Conservation (phyloP, 2,888 invertebrate species). For the Elysia crispata region DNA sequence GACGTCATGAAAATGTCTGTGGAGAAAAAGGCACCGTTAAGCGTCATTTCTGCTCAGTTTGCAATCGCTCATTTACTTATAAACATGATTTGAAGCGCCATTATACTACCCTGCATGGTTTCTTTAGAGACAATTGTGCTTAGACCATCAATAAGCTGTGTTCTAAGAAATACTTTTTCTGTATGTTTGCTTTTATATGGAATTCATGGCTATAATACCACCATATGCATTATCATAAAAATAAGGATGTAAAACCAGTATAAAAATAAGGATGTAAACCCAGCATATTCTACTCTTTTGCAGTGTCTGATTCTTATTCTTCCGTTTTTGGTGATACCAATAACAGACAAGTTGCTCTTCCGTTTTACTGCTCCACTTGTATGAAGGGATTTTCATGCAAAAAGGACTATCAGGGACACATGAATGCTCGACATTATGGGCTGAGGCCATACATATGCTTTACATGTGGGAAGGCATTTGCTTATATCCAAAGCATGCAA, state of each 20-base stretch:
- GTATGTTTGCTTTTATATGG: too few relatives aligned
- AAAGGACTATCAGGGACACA: conserved; percentile 45
- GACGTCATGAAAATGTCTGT: conserved; percentile 45
- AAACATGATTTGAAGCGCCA: conserved; percentile 44
- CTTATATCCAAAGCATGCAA: conserved; percentile 44
- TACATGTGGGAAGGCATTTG: conserved; percentile 44
- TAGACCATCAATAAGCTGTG: too few relatives aligned
- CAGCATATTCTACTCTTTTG: too few relatives aligned
- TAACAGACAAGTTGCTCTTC: too few relatives aligned
- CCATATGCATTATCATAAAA: too few relatives aligned
- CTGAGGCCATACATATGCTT: conserved; percentile 40
- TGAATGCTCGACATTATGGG: conserved; percentile 42
- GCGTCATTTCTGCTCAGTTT: conserved; percentile 40
- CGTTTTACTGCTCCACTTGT: conserved; percentile 36
- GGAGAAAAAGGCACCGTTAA: conserved; percentile 44
- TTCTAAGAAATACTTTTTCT: too few relatives aligned
- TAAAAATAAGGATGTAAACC: too few relatives aligned
- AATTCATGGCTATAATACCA: too few relatives aligned
- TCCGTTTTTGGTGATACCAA: too few relatives aligned
- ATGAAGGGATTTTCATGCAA: conserved; percentile 38
- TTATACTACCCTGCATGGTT: conserved; percentile 38
- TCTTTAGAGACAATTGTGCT: background rate
- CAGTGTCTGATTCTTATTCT: too few relatives aligned
- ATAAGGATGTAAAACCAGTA: too few relatives aligned
- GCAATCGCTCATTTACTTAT: conserved; percentile 45